A percentile compares a stretch with the other conserved stretches of the same genome.
Conservation (phyloP, 2,888 invertebrate genomes). For the Antheraea yamamai region DNA sequence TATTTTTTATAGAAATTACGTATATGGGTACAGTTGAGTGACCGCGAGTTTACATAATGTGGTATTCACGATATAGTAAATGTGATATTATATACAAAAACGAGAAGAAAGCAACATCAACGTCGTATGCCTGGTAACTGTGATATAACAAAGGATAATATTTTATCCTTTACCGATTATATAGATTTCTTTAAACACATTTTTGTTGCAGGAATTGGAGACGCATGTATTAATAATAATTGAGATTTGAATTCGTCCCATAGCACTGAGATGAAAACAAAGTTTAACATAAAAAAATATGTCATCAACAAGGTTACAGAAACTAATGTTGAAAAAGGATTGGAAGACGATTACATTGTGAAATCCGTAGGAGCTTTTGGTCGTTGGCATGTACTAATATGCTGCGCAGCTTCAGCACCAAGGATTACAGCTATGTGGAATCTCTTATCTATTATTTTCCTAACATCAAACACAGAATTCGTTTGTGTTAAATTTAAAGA, state of each 20-base stretch:
- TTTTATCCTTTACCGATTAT: neutral
- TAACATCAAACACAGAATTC: constrained; percentile 53
- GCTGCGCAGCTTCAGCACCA: constrained; percentile 33
- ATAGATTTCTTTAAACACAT: neutral
- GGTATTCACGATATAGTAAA: no score
- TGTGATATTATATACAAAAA: no score
- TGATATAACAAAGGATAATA: no score
- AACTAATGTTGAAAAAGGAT: constrained; percentile 21
- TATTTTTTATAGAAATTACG: no score
- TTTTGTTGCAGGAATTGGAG: neutral
- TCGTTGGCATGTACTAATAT: constrained; percentile 47
- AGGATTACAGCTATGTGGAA: constrained; percentile 51
- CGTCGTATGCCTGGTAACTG: no score
- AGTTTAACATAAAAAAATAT: constrained; percentile 21
- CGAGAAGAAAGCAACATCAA: no score
- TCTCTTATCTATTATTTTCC: constrained; percentile 46
- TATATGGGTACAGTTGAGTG: no score
- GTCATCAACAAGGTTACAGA: constrained; percentile 23
- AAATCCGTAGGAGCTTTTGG: constrained; percentile 57
- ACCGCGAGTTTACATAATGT: no score
- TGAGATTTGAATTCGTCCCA: neutral
- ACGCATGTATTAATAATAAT: neutral
- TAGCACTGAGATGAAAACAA: constrained; percentile 1
- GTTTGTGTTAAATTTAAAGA: constrained; percentile 41
- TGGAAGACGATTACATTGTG: constrained; percentile 54